Base-by-base conservation (phyloP, 2,797 vertebrate genomes). In the Chaetophractus vellerosus region DNA sequence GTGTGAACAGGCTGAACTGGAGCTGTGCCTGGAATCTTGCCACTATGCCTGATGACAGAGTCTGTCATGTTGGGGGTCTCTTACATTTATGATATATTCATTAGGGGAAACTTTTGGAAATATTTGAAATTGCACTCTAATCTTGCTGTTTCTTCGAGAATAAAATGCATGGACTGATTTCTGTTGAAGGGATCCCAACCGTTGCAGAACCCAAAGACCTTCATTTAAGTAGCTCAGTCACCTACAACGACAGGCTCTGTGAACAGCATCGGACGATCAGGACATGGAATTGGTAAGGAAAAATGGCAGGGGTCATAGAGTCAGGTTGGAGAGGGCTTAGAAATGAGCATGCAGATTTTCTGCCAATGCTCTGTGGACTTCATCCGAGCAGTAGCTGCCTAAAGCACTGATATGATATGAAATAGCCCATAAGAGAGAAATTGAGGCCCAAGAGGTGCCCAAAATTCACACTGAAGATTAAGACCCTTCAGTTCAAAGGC, bases 91-190 rank as follows among this genome's bases (percentile, higher is more conserved):
- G 16, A 78, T 3, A 28, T 3, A 45, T 3, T 36, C 57, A 82
- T 36, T 69, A 6, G 0, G 31, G 63, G 69, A 66, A 55, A 36
- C 45, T 71, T 88, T 33, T 6, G 75, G 50, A 71, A 92, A 57
- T 75, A 45, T 68, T 69, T 45, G 41, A 36, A 64, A 76, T 57
- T 45, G 45, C 10, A 33, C 23, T 36, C 4, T 88, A 31, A 68
- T 64, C 33, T 14, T 68, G 31, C n/a, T 74, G 31, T 88, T 94
- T 80, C 86, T 89, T 76, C 71, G 91, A 93, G 21, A 93, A 50
- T 75, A 64, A 69, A 91, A 80, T 57, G 57, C 66, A 61, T 31
- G 26, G 75, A 50, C 48, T 79, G 59, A 76, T 71, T 92, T 26
- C 78, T 69, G 14, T 14, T 84, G 81, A 91, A 93, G 38, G 41